Base-by-base conservation (phyloP, 1,140 invertebrate genomes). In the Drosophila teissieri region DNA sequence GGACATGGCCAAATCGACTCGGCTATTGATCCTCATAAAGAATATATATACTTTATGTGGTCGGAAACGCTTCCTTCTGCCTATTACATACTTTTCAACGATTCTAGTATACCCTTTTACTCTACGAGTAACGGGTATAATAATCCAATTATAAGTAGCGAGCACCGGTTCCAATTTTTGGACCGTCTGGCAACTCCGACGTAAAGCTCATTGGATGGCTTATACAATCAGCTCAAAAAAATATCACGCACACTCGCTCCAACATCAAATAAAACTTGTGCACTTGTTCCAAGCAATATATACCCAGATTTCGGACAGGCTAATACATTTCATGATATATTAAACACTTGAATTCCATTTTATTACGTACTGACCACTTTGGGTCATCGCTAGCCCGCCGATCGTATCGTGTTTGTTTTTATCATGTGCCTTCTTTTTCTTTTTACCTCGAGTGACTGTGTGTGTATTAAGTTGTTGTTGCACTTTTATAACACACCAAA, bases 401-500 rank as follows among this genome's bases (percentile, higher is more conserved):
- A 74, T 86, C 78, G 69, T 74, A 81, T 86, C 74, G 73, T 67
- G 64, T 78, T 86, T 83, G 79, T 82, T 82, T 81, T 82, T 82
- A 82, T 82, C 79, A 82, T 82, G 61, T 78, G 65, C 62, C 22
- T 54, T 49, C 22, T 54, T 49, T 36, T 58, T 19, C 22, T 22
- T 34, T 42, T 37, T 34, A 69, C 34, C 62, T 61, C 55, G 36
- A 57, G 39, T 44, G 48, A 46, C 31, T 39, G 42, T 57, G 31
- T 65, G 44, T 69, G 27, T 81, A 77, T 51, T 58, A 61, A 76
- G 55, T 86, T 86, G 82, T 86, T 86, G 83, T 88, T 86, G 83
- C 83, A 86, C 78, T 82, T 78, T 86, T 75, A 88, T 88, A 88
- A 79, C 67, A 78, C 37, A 65, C 52, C 53, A 27, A 54, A 56